Conservation (phyloP, 2,888 invertebrate species). For the Hydroisotoma schaefferi region DNA sequence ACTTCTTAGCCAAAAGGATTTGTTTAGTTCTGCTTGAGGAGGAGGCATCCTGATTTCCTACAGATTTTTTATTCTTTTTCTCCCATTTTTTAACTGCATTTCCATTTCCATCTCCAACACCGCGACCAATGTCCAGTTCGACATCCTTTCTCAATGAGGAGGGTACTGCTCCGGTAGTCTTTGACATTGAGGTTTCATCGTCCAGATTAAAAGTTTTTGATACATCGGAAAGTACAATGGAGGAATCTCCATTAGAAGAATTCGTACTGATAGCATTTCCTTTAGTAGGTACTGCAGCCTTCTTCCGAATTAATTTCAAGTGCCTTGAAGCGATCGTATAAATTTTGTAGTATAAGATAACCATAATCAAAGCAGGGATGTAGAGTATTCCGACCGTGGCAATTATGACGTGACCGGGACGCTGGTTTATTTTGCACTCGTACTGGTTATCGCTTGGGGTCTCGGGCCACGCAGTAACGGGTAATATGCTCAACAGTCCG, state of each 20-base stretch:
- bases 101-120: neutral
- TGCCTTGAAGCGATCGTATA: conserved; percentile 26
- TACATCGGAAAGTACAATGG: too few relatives aligned
- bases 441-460: conserved; percentile 11
- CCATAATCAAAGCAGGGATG: conserved; percentile 33
- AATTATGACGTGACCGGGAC: conserved; percentile 32
- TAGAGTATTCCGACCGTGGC: conserved; percentile 38
- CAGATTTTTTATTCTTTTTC: neutral
- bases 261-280: too few relatives aligned
- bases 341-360: conserved; percentile 34
- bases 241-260: too few relatives aligned
- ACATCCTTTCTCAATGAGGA: too few relatives aligned
- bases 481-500: conserved; percentile 10
- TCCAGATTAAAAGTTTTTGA: too few relatives aligned
- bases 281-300: too few relatives aligned
- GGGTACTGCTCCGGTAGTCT: neutral
- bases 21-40: conserved; percentile 12
- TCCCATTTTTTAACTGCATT: neutral
- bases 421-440: conserved; percentile 30
- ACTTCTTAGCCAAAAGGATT: conserved; percentile 24
- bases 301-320: conserved; percentile 23
- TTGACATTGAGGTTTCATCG: too few relatives aligned
- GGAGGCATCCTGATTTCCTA: neutral
- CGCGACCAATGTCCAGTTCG: neutral
- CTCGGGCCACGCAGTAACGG: conserved; percentile 23